Evolutionary conservation across 2,888 invertebrate genomes (phyloP), one percentile per base, ranked within the genome.

Genomic region (Microctonus aethiopoides): DNA sequence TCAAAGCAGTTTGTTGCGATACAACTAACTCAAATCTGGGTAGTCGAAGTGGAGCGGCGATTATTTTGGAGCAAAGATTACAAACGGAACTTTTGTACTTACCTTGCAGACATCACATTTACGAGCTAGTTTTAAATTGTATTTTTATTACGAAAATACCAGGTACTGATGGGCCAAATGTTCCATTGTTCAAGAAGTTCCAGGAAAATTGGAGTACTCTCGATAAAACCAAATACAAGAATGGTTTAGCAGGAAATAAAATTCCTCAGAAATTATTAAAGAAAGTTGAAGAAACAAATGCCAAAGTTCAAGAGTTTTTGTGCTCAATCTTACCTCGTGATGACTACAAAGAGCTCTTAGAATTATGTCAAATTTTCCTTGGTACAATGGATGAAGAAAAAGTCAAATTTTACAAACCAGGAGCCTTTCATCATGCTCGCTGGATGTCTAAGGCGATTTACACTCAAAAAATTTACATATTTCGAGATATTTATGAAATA

Each of bases 391-490:
- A 70, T 62, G 13, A 67, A 72, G 32, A 46, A 16, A 57, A 62
- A 56, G 41, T 67, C 29, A 63, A 56, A 63, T 64, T 67, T 63
- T 22, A 71, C 22, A 32, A 46, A 29, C 75, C 73, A 51, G 77
- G 78, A 46, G 72, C 74, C 32, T 66, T 74, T 34, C 76, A 75
- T 68, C 76, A 77, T 68, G 76, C 77, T 54, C 36, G 72, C 46
- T 70, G 62, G 52, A 68, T 72, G 70, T n/a, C 63, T 13, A 77
- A 76, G 67, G 77, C 73, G 22, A 74, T 77, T 59, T 79, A 75
- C 67, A 68, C 65, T 20, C 69, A 76, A 3, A 79, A 79, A 72
- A 77, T 79, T 11, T 79, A 56, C 67, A 32, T 79, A 34, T 78
- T 78, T 62, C 68, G 74, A 29, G 52, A 71, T 4, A 64, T 73